A percentile compares a stretch with the other conserved stretches of the same genome.
These are phyloP conservation scores for Gadopsis marmoratus DNA, from an alignment of 2,797 vertebrate genomes.

Conservation along the genomic window DNA sequence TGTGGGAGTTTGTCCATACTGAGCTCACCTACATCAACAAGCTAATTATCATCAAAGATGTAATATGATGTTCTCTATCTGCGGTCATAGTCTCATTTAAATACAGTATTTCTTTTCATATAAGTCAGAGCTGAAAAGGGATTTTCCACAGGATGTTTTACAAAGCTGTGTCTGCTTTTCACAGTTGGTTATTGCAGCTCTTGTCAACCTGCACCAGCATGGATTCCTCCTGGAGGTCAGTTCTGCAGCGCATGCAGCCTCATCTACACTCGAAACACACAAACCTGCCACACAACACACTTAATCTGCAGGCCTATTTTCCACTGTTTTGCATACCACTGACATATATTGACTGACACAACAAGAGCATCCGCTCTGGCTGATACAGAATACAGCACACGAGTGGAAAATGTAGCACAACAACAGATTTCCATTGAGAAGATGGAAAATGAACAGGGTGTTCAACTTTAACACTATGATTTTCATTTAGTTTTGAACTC, in stretches of 20 bases:
- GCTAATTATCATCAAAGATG: conserved; percentile 86
- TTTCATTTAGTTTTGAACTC: conserved; percentile 30
- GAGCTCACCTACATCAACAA: conserved; percentile 88
- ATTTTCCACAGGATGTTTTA: conserved; percentile 53
- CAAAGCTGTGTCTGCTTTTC: conserved; percentile 35
- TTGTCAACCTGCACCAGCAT: conserved; percentile 74
- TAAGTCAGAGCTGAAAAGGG: conserved; percentile 4
- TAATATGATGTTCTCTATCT: conserved; percentile 67
- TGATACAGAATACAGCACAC: conserved; percentile 36
- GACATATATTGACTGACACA: conserved; percentile 42
- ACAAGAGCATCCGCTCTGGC: conserved; percentile 55
- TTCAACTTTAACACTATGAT: conserved; percentile 17
- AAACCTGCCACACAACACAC: conserved; percentile 1
- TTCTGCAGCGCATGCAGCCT: conserved; percentile 27
- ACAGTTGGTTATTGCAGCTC: conserved; percentile 84
- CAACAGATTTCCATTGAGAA: conserved; percentile 60
- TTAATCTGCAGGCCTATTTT: conserved; percentile 36
- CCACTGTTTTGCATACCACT: conserved; percentile 52
- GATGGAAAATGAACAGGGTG: conserved; percentile 52
- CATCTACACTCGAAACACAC: conserved; percentile 26
- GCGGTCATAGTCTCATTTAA: conserved; percentile 4
- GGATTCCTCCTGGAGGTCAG: conserved; percentile 85
- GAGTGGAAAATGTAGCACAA: conserved; percentile 60
- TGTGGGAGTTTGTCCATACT: conserved; percentile 91
- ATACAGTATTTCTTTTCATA: neutral